Percentiles rank a stretch among this genome's conserved stretches.
These are phyloP conservation scores for Diabrotica virgifera DNA, from an alignment of 1,140 invertebrate species.

Conservation along the genomic window DNA sequence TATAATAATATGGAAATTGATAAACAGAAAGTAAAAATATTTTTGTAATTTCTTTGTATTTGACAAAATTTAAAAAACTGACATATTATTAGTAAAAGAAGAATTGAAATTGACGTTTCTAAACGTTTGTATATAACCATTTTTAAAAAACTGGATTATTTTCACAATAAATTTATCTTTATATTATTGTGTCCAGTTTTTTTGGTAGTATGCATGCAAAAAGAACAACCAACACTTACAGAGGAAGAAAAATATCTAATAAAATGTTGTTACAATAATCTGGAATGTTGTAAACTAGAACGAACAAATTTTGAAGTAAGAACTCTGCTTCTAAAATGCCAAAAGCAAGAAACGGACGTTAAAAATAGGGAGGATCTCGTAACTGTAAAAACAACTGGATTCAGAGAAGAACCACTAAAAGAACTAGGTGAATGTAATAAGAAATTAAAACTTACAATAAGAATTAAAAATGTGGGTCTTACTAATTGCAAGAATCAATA, in stretches of 20 bases:
- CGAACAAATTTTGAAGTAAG: constrained; percentile 42
- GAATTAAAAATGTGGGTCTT: constrained; percentile 37
- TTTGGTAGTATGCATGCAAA: no score
- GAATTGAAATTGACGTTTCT: no score
- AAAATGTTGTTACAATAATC: constrained; percentile 6
- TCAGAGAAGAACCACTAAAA: constrained; percentile 11
- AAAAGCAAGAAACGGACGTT: constrained; percentile 11
- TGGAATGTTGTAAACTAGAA: constrained; percentile 13
- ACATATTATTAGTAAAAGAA: no score
- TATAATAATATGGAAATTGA: no score
- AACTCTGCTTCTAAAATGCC: constrained; percentile 37
- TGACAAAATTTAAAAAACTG: no score
- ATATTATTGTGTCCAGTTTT: no score
- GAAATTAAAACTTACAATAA: constrained; percentile 42
- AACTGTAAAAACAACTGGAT: constrained; percentile 15
- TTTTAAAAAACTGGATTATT: no score
- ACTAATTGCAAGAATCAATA: constrained; percentile 48
- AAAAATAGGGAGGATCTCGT: constrained; percentile 11
- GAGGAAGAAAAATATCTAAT: constrained; percentile 7
- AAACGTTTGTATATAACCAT: no score
- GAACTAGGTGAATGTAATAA: constrained; percentile 38
- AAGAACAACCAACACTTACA: not conserved
- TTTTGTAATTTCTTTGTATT: no score
- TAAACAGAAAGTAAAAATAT: no score
- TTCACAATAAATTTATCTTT: no score